These are phyloP conservation scores for Oxystoma pomonae DNA, from an alignment of 2,888 invertebrate species.

Conservation along the genomic window DNA sequence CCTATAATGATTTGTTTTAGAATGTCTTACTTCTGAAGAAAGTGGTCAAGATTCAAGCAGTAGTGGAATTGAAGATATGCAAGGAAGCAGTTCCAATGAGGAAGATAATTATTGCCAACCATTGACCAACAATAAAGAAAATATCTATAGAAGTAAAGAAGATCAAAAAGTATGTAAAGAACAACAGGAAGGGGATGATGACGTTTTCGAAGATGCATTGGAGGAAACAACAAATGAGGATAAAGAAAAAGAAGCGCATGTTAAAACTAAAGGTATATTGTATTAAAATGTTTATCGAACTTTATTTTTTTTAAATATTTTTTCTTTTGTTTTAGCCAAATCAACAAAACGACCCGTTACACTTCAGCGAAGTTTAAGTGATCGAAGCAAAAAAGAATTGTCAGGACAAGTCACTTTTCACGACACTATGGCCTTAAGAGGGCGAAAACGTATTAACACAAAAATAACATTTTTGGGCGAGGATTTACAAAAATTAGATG, in stretches of 20 bases:
- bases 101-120: slow-evolving; percentile 1
- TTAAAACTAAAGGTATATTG: background rate
- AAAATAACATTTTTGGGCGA: slow-evolving; percentile 54
- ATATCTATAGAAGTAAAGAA: slow-evolving; percentile 8
- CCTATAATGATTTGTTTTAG: background rate
- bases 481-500: slow-evolving; percentile 40
- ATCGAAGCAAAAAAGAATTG: slow-evolving; percentile 31
- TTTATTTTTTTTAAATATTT: background rate
- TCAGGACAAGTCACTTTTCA: slow-evolving; percentile 58
- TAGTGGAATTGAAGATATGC: slow-evolving; percentile 11
- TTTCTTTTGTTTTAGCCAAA: slow-evolving; percentile 3
- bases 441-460: slow-evolving; percentile 57
- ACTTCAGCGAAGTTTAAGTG: slow-evolving; percentile 47
- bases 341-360: slow-evolving; percentile 13
- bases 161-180: slow-evolving; percentile 4
- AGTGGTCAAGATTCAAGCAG: slow-evolving; percentile 5
- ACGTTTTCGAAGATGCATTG: slow-evolving; percentile 25
- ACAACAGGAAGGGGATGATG: slow-evolving; percentile 20
- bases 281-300: background rate
- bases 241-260: background rate
- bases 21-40: background rate
- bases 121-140: background rate
- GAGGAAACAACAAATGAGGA: slow-evolving; percentile 8
- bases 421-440: slow-evolving; percentile 81
- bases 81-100: background rate